A percentile compares a stretch with the other conserved stretches of the same genome.
These are phyloP conservation scores for Zaprionus taronus DNA, from an alignment of 1,140 invertebrate genomes.

Conservation along the genomic window DNA sequence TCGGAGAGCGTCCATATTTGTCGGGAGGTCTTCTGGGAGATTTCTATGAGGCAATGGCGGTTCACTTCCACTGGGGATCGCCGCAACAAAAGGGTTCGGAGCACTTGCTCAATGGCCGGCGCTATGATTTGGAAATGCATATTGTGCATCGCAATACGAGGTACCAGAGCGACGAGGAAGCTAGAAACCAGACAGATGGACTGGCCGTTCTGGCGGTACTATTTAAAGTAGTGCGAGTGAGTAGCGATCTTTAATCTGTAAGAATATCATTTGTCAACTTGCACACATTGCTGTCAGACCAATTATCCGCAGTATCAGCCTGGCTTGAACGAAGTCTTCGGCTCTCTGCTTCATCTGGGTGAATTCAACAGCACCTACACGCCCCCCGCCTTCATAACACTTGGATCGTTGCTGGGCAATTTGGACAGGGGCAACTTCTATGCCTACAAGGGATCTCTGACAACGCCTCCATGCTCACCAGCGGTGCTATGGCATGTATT, in stretches of 20 bases:
- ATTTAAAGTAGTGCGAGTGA: slow-evolving; percentile 88
- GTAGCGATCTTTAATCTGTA: background rate
- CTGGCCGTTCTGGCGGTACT: slow-evolving; percentile 93
- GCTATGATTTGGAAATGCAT: slow-evolving; percentile 92
- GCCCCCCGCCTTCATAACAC: slow-evolving; percentile 48
- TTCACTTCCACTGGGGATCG: slow-evolving; percentile 87
- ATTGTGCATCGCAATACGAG: slow-evolving; percentile 93
- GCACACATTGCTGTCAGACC: slow-evolving; percentile 8
- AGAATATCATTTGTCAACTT: background rate
- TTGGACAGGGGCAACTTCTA: slow-evolving; percentile 88
- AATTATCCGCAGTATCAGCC: slow-evolving; percentile 41
- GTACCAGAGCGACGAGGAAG: slow-evolving; percentile 88
- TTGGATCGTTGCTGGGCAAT: slow-evolving; percentile 70
- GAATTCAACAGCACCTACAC: slow-evolving; percentile 73
- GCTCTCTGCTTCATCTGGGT: slow-evolving; percentile 53
- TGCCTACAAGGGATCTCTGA: slow-evolving; percentile 95
- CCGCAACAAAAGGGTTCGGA: slow-evolving; percentile 85
- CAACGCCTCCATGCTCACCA: slow-evolving; percentile 95
- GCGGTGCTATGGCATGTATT: slow-evolving; percentile 96
- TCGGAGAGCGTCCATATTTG: slow-evolving; percentile 52
- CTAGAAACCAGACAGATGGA: slow-evolving; percentile 89
- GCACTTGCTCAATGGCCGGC: slow-evolving; percentile 85
- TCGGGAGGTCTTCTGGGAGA: slow-evolving; percentile 59
- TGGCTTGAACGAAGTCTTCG: slow-evolving; percentile 64
- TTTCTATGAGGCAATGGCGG: slow-evolving; percentile 84